These are phyloP conservation scores for Luperina testacea DNA, from an alignment of 2,888 invertebrate species.

Conservation along the genomic window DNA sequence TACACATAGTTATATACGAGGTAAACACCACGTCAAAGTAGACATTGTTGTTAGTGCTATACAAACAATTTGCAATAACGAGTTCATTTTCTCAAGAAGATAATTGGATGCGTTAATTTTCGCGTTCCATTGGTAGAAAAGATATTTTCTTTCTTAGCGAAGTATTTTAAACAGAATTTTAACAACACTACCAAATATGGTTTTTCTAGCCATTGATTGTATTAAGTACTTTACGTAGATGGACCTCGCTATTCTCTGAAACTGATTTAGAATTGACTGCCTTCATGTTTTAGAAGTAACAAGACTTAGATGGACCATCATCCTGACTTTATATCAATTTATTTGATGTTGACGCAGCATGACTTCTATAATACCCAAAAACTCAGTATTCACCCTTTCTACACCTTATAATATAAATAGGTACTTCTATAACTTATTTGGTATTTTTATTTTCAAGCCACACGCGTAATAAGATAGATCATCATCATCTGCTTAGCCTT, in stretches of 20 bases:
- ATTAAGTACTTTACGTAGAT: not conserved
- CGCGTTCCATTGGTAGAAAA: conserved; percentile 14
- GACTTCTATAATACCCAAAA: not conserved
- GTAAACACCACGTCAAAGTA: conserved; percentile 3
- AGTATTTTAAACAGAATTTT: conserved; percentile 37
- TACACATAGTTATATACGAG: not conserved
- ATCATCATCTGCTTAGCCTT: no score
- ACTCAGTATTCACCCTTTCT: not conserved
- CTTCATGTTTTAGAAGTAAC: not conserved
- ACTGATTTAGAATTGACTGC: not conserved
- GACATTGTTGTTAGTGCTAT: not conserved
- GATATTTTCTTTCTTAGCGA: conserved; percentile 11
- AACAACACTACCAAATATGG: not conserved
- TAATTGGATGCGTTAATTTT: conserved; percentile 40
- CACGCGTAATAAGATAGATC: no score
- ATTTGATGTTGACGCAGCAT: not conserved
- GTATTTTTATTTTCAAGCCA: no score
- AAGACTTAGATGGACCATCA: not conserved
- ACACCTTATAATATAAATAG: no score
- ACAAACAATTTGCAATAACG: conserved; percentile 21
- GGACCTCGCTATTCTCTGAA: not conserved
- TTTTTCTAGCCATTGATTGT: not conserved
- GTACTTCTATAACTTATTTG: no score
- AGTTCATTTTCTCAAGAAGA: conserved; percentile 19
- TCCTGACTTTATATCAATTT: not conserved